Conservation (phyloP, 2,888 invertebrate genomes). For the Amblyjoppa proteus region DNA sequence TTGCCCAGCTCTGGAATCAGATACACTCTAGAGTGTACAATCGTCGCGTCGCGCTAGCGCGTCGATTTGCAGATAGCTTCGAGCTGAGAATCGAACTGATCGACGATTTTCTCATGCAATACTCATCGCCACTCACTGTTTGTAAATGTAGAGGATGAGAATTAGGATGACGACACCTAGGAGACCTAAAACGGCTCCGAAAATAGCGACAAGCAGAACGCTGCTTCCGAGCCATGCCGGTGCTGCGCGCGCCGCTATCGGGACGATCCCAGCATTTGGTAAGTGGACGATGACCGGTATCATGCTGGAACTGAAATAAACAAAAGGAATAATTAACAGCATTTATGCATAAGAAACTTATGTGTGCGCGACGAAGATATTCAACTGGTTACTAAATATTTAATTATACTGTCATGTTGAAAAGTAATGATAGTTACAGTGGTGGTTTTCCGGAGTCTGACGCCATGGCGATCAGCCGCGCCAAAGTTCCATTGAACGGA, state of each 20-base stretch:
- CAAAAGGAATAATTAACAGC: not conserved
- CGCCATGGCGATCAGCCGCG: slow-evolving; percentile 93
- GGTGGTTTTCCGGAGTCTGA: slow-evolving; percentile 95
- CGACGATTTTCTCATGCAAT: too few species aligned
- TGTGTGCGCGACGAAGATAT: not conserved
- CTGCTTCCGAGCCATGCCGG: slow-evolving; percentile 85
- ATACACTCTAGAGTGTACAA: too few species aligned
- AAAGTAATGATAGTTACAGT: slow-evolving; percentile 85
- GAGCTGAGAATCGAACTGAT: not conserved
- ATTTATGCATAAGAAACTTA: not conserved
- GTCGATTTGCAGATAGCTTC: not conserved
- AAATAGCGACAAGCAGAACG: slow-evolving; percentile 87
- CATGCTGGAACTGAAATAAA: slow-evolving; percentile 78
- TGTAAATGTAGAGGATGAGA: slow-evolving; percentile 92
- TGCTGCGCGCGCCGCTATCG: slow-evolving; percentile 85
- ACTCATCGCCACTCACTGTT: slow-evolving; percentile 86
- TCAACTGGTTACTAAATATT: not conserved
- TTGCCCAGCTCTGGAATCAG: too few species aligned
- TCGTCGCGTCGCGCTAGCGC: too few species aligned
- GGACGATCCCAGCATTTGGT: slow-evolving; percentile 80
- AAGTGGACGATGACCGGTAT: slow-evolving; percentile 86
- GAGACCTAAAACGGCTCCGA: slow-evolving; percentile 90
- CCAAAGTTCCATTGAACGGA: slow-evolving; percentile 86
- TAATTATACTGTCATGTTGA: not conserved
- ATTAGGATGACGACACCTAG: slow-evolving; percentile 91